Evolutionary conservation across 2,113 vertebrate species (phyloP).

Genomic region (Lagenorhynchus albirostris): DNA sequence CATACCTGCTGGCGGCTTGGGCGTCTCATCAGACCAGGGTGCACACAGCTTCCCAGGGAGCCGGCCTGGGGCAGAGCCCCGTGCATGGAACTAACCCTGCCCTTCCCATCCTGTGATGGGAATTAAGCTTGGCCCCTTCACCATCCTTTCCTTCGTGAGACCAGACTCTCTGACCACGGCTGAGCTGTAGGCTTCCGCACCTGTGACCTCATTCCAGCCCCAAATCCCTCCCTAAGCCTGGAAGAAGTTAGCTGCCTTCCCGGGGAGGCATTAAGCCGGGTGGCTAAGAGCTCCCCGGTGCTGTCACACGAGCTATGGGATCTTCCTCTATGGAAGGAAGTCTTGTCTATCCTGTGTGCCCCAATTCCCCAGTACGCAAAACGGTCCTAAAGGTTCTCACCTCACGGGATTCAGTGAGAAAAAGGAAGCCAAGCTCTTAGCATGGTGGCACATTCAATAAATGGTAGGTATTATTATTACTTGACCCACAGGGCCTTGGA

Average conservation of each 20-base stretch:
- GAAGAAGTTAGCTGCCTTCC: neutral
- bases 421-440: neutral
- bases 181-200: neutral
- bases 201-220: neutral
- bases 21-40: neutral
- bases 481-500: neutral
- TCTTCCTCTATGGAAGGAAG: no score
- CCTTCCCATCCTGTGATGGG: neutral
- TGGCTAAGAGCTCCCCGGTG: neutral
- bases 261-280: no score
- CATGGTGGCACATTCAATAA: neutral
- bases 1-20: no score
- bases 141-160: neutral
- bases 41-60: neutral
- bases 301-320: neutral
- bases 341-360: neutral
- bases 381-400: neutral
- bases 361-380: neutral
- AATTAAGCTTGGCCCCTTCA: neutral
- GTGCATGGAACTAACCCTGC: accelerated
- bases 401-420: neutral
- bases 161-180: neutral
- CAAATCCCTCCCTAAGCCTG: neutral
- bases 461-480: neutral
- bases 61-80: neutral